phyloP scores from a whole-genome alignment of 2,888 invertebrate species.

The Galerucella calmariensis region DNA sequence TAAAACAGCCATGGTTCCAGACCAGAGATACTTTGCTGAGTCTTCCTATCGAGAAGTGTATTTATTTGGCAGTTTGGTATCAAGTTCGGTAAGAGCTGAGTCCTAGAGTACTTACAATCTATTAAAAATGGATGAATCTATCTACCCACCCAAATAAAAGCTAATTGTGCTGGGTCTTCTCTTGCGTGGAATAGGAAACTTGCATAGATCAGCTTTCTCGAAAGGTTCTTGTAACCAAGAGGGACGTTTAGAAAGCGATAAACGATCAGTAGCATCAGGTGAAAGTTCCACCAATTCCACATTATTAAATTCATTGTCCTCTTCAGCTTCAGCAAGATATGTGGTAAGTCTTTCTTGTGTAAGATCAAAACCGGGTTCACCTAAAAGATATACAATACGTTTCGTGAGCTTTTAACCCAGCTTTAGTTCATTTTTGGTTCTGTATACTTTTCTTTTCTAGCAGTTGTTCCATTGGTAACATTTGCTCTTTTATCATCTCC shows the following conservation, averaged over 20 bases:
- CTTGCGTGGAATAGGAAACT: conserved; percentile 44
- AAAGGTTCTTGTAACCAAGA: conserved; percentile 46
- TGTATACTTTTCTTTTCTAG: conserved; percentile 1
- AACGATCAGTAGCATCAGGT: conserved; percentile 40
- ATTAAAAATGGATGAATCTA: neutral
- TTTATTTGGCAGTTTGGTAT: too few relatives aligned
- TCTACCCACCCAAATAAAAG: conserved; percentile 47
- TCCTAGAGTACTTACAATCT: neutral
- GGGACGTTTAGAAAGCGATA: conserved; percentile 44
- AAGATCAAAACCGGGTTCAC: neutral
- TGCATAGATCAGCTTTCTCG: conserved; percentile 45
- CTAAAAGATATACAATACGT: neutral
- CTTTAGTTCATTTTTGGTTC: neutral
- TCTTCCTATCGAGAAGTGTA: too few relatives aligned
- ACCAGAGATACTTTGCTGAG: too few relatives aligned
- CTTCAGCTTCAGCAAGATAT: conserved; percentile 41
- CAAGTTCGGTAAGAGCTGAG: too few relatives aligned
- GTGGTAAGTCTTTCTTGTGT: conserved; percentile 28
- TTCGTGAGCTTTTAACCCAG: neutral
- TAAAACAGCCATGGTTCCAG: too few relatives aligned
- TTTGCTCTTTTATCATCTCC: conserved; percentile 29
- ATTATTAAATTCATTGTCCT: conserved; percentile 38
- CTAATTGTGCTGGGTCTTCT: conserved; percentile 39
- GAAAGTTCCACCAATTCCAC: conserved; percentile 47
- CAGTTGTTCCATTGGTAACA: neutral